These are phyloP conservation scores for Brachionus manjavacas DNA, from an alignment of 1,140 invertebrate species.

Conservation along the genomic window DNA sequence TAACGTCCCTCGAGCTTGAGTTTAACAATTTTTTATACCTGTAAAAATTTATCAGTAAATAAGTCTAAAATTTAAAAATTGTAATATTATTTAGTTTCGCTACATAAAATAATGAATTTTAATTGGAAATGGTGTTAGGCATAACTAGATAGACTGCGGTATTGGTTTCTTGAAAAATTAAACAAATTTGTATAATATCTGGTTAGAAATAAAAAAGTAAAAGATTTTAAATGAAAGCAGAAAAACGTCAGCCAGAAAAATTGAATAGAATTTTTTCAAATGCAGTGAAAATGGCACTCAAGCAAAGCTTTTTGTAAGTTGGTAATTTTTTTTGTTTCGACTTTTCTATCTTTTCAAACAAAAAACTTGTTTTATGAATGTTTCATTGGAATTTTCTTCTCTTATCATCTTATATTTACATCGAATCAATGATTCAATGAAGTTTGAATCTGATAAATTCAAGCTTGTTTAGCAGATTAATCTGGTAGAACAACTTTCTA, in stretches of 20 bases:
- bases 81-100: neutral
- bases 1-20: neutral
- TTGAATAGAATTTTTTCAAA: neutral
- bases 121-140: neutral
- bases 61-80: neutral
- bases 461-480: neutral
- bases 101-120: neutral
- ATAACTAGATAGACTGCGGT: neutral
- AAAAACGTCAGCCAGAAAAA: neutral
- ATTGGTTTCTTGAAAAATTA: neutral
- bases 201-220: neutral
- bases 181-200: neutral
- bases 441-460: neutral
- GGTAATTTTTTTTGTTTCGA: neutral
- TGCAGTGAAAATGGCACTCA: neutral
- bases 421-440: neutral
- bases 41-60: neutral
- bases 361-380: neutral
- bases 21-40: neutral
- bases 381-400: neutral
- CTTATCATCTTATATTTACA: neutral
- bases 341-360: neutral
- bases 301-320: neutral
- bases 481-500: neutral
- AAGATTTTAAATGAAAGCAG: neutral